These are phyloP conservation scores for Ptilorrhoa leucosticta DNA, from an alignment of 2,113 vertebrate species.

Conservation along the genomic window DNA sequence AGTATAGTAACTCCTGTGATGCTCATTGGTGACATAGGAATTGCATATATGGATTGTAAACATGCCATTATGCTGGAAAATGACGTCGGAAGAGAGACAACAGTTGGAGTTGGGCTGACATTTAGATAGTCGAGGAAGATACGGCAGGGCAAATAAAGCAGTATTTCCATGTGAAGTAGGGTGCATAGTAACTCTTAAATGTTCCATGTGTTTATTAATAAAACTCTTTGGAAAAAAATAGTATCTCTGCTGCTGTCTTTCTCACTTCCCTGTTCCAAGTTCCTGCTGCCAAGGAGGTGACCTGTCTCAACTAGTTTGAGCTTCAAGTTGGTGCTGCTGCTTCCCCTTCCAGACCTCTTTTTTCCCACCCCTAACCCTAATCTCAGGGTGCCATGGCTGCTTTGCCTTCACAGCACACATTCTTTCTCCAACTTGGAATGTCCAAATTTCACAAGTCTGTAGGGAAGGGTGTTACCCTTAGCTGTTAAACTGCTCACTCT, in stretches of 20 bases:
- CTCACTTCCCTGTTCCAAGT: background rate
- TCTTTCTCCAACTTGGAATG: background rate
- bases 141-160: background rate
- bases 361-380: rapidly evolving
- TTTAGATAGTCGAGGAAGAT: background rate
- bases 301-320: background rate
- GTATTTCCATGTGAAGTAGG: background rate
- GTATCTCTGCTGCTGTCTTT: background rate
- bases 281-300: background rate
- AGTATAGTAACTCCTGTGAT: background rate
- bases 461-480: background rate
- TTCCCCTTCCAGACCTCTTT: background rate
- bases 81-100: background rate
- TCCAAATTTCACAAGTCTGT: background rate
- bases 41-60: background rate
- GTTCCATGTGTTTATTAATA: slow-evolving; percentile 62
- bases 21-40: background rate
- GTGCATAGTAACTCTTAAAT: background rate
- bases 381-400: background rate
- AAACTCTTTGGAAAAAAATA: slow-evolving; percentile 34
- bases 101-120: background rate
- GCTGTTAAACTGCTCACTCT: background rate
- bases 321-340: background rate
- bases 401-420: background rate
- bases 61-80: background rate